Evolutionary conservation across 2,797 vertebrate species (phyloP), one percentile per base, ranked within the genome.

Genomic region (Gouania willdenowi): DNA sequence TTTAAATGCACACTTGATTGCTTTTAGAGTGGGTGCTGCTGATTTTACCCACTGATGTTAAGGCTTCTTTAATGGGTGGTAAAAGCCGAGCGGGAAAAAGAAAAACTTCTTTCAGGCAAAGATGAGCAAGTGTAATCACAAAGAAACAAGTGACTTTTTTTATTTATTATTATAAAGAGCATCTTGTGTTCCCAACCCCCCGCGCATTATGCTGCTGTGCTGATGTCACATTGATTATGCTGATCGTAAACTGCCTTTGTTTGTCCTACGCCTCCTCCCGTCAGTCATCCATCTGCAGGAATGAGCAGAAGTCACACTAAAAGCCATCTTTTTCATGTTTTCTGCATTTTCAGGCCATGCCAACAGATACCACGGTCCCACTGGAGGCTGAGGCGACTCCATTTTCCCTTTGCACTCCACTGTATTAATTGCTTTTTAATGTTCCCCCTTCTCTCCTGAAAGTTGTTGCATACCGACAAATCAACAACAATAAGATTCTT

Each of bases 211-310:
- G 81, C 45, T 22, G 51, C 68, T 55, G 68, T 61, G 75, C 77
- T 85, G 78, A 88, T 89, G 89, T 90, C 89, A 91, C 84, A 90
- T 90, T 85, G 83, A 91, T 91, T 91, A 91, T 91, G 87, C 88
- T 83, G 87, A 76, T 84, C 37, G 41, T 83, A 85, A 85, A 86
- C 82, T 51, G 68, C 75, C 69, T 86, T 89, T 89, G 84, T 88
- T 86, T 82, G 75, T 75, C 64, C 48, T 77, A 36, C 9, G 61
- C 53, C 66, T 55, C 46, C 68, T 52, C 42, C 82, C 59, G 74
- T 89, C 85, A 82, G 34, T 89, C 87, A 89, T 61, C 66, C 57
- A 45, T 80, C 88, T 61, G 54, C 57, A 20, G 78, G 69, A 76
- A 85, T 53, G 51, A 54, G 57, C 30, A 42, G 41, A 58, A 79